Evolutionary conservation across 1,140 invertebrate species (phyloP).

Genomic region (Brachionus koreanus): DNA sequence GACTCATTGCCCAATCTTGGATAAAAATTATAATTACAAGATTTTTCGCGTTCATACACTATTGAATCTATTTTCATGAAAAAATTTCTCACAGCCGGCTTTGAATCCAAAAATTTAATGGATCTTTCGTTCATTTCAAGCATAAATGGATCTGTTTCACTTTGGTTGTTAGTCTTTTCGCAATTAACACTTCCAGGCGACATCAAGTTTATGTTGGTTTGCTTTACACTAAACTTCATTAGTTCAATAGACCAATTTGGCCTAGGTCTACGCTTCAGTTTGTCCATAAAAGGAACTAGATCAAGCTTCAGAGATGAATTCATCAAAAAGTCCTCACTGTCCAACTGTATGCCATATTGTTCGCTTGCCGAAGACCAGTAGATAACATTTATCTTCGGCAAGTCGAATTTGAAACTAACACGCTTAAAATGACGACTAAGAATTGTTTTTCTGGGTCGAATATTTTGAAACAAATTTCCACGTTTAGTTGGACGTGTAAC

Average conservation of each 20-base stretch:
- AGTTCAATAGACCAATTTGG: conserved; percentile 86
- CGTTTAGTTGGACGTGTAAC: conserved; percentile 86
- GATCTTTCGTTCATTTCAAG: conserved; percentile 37
- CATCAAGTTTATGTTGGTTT: conserved; percentile 48
- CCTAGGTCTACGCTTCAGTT: conserved; percentile 75
- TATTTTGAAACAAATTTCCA: conserved; percentile 79
- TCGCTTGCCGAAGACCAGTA: conserved; percentile 98
- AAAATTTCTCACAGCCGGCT: conserved; percentile 19
- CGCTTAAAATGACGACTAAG: conserved; percentile 80
- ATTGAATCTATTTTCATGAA: conserved; percentile 40
- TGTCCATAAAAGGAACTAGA: conserved; percentile 73
- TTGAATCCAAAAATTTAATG: conserved; percentile 5
- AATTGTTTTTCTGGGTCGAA: conserved; percentile 76
- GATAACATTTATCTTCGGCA: conserved; percentile 83
- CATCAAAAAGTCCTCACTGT: conserved; percentile 71
- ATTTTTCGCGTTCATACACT: background rate
- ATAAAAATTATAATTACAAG: background rate
- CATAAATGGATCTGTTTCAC: conserved; percentile 58
- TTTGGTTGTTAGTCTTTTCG: conserved; percentile 85
- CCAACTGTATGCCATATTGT: conserved; percentile 85
- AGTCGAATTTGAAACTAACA: conserved; percentile 46
- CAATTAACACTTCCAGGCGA: conserved; percentile 61
- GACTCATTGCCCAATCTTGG: background rate
- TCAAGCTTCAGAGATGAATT: conserved; percentile 62
- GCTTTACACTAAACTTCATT: conserved; percentile 74